Base-by-base conservation (phyloP, 2,113 vertebrate species). In the Onychostruthus taczanowskii region DNA sequence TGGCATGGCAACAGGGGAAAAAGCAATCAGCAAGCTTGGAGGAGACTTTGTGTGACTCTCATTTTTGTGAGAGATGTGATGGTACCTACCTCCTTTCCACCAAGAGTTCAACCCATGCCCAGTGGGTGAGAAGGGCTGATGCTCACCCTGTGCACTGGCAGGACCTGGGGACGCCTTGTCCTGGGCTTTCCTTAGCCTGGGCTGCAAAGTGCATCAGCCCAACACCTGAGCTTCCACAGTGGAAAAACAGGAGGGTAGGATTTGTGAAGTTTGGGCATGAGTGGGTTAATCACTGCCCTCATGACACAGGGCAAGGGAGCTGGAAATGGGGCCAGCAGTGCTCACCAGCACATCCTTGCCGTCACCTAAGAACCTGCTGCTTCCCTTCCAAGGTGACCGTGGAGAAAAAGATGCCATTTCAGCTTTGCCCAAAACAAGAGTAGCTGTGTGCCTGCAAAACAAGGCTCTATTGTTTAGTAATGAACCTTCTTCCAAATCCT, bases 1-100 rank as follows among this genome's bases (percentile, higher is more conserved):
- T 96, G 97, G 89, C 97, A 90, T 97, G 87, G 95, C 66, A 97
- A 97, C 97, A 0, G 5, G 18, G n/a, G 46, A 86, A 78, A 95
- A 82, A 47, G 80, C 22, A 87, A 77, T 64, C 92, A 41, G 95
- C 86, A 84, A 52, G 63, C 82, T 78, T 76, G 62, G 58, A 79
- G 62, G 47, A 84, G 78, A 28, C 66, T 76, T 56, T 15, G 73
- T 31, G 58, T 4, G 14, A 55, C 50, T 84, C 56, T 16, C 21
- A 3, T 67, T 82, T 77, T 7, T 66, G 49, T n/a, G 43, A 73
- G 39, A 2, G 33, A 64, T 64, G 59, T 21, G 41, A 56, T 6
- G 56, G 55, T 3, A 59, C 56, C 56, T 30, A 13, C 35, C 33
- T 18, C 30, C 23, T 33, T 46, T 31, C 55, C 3, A 5, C 5